Evolutionary conservation across 1,140 invertebrate genomes (phyloP).

Genomic region (Aphaenogaster ashmeadi): DNA sequence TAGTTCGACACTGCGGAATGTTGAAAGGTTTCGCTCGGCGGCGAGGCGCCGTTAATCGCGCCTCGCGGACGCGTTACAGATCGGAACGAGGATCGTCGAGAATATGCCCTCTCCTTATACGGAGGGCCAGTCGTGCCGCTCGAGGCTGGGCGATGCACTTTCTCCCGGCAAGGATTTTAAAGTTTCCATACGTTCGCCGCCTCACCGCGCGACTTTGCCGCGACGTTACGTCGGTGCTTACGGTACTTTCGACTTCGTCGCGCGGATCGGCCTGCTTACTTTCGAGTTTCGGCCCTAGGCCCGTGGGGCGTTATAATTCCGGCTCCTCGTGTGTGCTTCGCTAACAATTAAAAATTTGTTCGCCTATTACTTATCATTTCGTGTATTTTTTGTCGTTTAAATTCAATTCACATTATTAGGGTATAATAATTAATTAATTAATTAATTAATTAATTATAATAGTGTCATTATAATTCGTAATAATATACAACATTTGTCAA

Average conservation of each 20-base stretch:
- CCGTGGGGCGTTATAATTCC: constrained; percentile 37
- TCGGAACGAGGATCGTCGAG: constrained; percentile 33
- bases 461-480: constrained; percentile 87
- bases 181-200: constrained; percentile 27
- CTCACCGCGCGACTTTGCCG: background rate
- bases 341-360: constrained; percentile 85
- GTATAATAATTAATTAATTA: constrained; percentile 86
- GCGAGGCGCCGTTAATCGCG: background rate
- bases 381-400: constrained; percentile 83
- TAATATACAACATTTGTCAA: constrained; percentile 88
- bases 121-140: constrained; percentile 50
- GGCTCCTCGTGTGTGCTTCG: constrained; percentile 76
- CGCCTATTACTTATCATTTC: constrained; percentile 84
- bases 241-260: constrained; percentile 40
- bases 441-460: constrained; percentile 86
- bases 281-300: constrained; percentile 27
- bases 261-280: constrained; percentile 37
- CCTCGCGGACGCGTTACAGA: constrained; percentile 9
- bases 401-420: constrained; percentile 87
- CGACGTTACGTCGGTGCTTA: background rate
- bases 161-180: constrained; percentile 54
- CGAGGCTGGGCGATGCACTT: constrained; percentile 61
- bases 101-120: constrained; percentile 43
- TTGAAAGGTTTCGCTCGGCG: constrained; percentile 17
- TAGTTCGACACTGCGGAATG: constrained; percentile 50